These are phyloP conservation scores for Sitta europaea DNA, from an alignment of 2,113 vertebrate species.

Conservation along the genomic window DNA sequence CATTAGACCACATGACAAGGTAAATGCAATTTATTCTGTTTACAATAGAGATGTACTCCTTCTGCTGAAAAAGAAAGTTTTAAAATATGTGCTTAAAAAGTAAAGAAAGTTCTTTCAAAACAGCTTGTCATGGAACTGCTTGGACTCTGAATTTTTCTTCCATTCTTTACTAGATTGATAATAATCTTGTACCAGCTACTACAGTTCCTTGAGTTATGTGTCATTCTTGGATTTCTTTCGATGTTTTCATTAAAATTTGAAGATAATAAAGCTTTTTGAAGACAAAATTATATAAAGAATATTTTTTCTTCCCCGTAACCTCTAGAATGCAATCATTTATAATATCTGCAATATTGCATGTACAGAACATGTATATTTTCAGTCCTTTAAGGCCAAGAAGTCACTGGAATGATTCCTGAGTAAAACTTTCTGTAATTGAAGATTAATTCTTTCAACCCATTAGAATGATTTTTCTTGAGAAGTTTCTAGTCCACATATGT, in stretches of 20 bases:
- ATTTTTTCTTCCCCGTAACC: neutral
- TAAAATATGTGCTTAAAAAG: neutral
- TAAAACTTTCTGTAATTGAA: neutral
- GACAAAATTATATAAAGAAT: neutral
- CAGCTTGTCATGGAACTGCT: neutral
- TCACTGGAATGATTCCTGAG: neutral
- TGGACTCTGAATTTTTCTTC: neutral
- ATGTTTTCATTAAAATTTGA: neutral
- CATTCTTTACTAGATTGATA: neutral
- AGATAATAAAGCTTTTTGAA: neutral
- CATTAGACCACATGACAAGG: neutral
- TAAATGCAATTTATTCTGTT: slow-evolving; percentile 22
- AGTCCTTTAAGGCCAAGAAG: neutral
- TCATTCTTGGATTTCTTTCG: neutral
- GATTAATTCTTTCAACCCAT: neutral
- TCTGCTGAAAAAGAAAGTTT: neutral
- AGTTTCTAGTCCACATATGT: neutral
- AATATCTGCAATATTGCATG: neutral
- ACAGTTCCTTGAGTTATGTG: neutral
- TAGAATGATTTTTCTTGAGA: neutral
- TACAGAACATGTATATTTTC: neutral
- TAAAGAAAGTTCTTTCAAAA: neutral
- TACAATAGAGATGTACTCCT: neutral
- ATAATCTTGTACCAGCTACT: neutral
- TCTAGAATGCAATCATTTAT: neutral